These are phyloP conservation scores for Macropis europaea DNA, from an alignment of 2,888 invertebrate species.

Conservation along the genomic window DNA sequence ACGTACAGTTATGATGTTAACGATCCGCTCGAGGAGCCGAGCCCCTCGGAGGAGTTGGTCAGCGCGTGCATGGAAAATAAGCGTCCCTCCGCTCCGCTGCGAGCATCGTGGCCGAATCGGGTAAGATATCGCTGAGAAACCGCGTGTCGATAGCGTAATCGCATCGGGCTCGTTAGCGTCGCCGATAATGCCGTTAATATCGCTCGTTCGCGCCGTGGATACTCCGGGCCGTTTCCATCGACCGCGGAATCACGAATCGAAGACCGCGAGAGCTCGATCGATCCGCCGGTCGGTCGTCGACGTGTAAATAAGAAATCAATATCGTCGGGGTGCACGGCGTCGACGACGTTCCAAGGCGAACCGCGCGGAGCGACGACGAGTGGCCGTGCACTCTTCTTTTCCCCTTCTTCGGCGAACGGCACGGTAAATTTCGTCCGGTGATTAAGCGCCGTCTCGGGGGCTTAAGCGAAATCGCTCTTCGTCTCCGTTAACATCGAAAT, in stretches of 20 bases:
- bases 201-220: constrained; percentile 3
- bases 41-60: background rate
- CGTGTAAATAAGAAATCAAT: constrained; percentile 11
- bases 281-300: background rate
- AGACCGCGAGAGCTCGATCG: constrained; percentile 15
- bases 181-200: constrained; percentile 9
- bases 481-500: constrained; percentile 64
- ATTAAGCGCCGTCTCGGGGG: constrained; percentile 62
- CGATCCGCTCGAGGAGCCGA: constrained; percentile 62
- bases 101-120: background rate
- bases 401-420: constrained; percentile 17
- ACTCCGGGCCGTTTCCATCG: background rate
- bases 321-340: background rate
- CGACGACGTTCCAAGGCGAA: background rate
- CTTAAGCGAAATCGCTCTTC: constrained; percentile 68
- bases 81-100: background rate
- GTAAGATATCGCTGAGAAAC: background rate
- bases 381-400: constrained; percentile 39
- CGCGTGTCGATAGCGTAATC: constrained; percentile 14
- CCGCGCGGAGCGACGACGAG: background rate
- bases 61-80: constrained; percentile 5
- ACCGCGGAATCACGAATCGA: background rate
- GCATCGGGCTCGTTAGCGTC: constrained; percentile 24
- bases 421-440: constrained; percentile 66
- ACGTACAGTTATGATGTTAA: constrained; percentile 76